Evolutionary conservation across 1,140 invertebrate species (phyloP), one percentile per base, ranked within the genome.

Genomic region (Ptiloglossa arizonensis): DNA sequence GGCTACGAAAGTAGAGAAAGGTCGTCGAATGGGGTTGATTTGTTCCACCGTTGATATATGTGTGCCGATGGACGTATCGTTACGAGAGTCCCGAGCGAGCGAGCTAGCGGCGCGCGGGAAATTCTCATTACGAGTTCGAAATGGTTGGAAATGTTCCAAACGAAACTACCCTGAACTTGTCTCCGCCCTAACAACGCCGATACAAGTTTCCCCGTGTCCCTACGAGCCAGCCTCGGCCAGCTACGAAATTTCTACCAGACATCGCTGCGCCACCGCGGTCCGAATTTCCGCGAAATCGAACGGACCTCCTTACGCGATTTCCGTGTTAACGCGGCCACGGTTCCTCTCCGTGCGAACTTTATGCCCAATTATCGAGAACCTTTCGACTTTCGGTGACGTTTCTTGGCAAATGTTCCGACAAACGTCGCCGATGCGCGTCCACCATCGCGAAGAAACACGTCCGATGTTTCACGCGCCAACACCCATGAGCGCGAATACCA

Each of bases 141-240:
- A 54, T 29, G 41, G 27, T 84, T 85, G 83, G 78, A 85, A 59
- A 69, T 22, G 57, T 81, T 85, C 79, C 83, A 85, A 85, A 74
- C 72, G 52, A 60, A 84, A 83, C 50, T 64, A 69, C 52, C 64
- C 62, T 50, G 67, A 59, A 71, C 68, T 54, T 70, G 50, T 77
- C 27, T 15, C 57, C 67, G 41, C 63, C 38, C 17, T 83, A 68
- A 82, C 66, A 64, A 38, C 44, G 27, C 50, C 50, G 22, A 52
- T 68, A 64, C 66, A 68, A 9, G 19, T 24, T 27, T 19, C 24
- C 8, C n/a, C 15, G 13, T 52, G 13, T 71, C 41, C 6, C 9
- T 67, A 32, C 48, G 50, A 41, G 29, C 29, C 27, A 17, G 59
- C 24, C 9, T 52, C n/a, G 35, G 38, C 46, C 69, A 22, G 71